These are phyloP conservation scores for Canis aureus DNA, from an alignment of 2,113 vertebrate species.

Conservation along the genomic window DNA sequence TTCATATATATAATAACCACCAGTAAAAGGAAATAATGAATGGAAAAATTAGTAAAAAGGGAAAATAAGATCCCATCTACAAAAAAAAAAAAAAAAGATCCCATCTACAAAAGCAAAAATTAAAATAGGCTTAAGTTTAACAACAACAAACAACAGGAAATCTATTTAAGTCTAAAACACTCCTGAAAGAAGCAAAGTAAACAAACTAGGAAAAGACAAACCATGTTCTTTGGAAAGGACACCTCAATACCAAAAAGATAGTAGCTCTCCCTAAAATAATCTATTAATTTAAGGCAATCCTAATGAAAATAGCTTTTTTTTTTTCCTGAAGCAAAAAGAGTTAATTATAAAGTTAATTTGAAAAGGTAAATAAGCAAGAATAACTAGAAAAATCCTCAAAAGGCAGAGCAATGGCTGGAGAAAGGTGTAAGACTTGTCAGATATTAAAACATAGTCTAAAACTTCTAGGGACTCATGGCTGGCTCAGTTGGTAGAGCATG, in stretches of 20 bases:
- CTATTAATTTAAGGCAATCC: background rate
- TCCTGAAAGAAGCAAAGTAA: background rate
- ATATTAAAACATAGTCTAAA: background rate
- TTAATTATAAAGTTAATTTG: background rate
- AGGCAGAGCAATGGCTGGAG: background rate
- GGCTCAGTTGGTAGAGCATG: background rate
- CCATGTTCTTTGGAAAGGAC: background rate
- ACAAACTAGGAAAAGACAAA: background rate
- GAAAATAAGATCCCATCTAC: background rate
- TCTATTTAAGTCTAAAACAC: background rate
- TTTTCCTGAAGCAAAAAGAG: background rate
- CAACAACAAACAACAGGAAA: background rate
- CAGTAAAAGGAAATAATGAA: background rate
- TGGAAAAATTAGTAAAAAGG: background rate
- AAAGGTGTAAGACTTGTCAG: background rate
- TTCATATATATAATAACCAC: background rate
- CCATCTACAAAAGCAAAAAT: background rate
- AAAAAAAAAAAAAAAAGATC: background rate
- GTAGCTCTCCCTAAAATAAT: background rate
- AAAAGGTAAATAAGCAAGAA: slow-evolving; percentile 40
- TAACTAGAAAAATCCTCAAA: background rate
- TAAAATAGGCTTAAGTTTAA: slow-evolving; percentile 44
- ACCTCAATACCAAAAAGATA: background rate
- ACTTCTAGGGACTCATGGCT: background rate
- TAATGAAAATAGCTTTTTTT: background rate